Conservation (phyloP, 2,797 vertebrate genomes). For the Notamacropus eugenii region DNA sequence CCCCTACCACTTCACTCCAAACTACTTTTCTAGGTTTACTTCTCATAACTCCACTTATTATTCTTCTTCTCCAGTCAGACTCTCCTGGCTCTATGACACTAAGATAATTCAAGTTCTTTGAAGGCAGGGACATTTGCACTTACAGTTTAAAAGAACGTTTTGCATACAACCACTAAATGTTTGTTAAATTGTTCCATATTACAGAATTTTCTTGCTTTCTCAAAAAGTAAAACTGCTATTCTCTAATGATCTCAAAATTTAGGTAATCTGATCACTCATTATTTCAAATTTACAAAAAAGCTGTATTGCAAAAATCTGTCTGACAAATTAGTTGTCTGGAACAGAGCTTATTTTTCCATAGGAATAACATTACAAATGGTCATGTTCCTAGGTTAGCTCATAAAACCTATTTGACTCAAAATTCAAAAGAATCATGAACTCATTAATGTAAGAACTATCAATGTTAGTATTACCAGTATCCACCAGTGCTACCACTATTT, state of each 20-base stretch:
- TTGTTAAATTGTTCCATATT: neutral
- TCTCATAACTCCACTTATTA: neutral
- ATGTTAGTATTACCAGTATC: neutral
- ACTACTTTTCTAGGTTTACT: neutral
- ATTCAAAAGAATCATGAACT: neutral
- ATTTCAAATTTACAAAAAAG: conserved; percentile 5
- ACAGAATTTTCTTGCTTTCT: neutral
- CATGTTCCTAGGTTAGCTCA: conserved; percentile 9
- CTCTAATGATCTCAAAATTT: too few relatives aligned
- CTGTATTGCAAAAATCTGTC: conserved; percentile 35
- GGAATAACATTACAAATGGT: conserved; percentile 32
- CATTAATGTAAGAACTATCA: neutral
- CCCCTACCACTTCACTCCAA: neutral
- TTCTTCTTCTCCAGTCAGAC: neutral
- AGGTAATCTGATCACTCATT: conserved; percentile 6
- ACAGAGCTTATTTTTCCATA: conserved; percentile 42
- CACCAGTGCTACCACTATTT: neutral
- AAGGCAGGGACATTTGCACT: neutral
- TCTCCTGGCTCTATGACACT: neutral
- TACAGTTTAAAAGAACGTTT: neutral
- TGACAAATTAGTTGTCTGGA: neutral
- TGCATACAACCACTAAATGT: neutral
- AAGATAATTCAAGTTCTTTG: neutral
- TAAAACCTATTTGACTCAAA: conserved; percentile 29
- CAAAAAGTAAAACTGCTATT: neutral